A percentile compares a stretch with the other conserved stretches of the same genome.
Conservation (phyloP, 2,797 vertebrate species). For the Anomalospiza imberbis region DNA sequence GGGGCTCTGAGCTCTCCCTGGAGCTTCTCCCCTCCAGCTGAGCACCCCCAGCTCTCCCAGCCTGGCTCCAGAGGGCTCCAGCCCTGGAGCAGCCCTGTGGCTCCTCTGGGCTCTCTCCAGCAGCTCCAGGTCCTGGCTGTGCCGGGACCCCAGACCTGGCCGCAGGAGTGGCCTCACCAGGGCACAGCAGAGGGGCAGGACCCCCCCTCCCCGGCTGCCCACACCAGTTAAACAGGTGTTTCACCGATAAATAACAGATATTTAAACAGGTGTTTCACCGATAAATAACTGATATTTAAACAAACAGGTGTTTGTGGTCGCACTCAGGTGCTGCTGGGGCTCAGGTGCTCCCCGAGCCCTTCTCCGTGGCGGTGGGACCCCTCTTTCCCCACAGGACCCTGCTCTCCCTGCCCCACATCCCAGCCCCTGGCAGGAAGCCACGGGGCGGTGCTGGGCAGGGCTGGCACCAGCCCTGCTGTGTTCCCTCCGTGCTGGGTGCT, state of each 20-base stretch:
- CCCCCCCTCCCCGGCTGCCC: neutral
- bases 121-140: neutral
- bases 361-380: neutral
- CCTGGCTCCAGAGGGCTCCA: no score
- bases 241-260: no score
- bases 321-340: neutral
- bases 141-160: neutral
- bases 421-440: neutral
- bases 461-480: no score
- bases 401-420: neutral
- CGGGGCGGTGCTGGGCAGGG: no score
- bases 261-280: no score
- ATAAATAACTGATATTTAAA: no score
- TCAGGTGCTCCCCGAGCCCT: neutral
- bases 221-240: rapidly evolving
- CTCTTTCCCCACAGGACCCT: neutral
- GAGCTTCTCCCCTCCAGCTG: neutral
- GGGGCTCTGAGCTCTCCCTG: neutral
- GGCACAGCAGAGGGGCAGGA: no score
- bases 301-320: no score
- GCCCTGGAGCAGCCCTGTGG: neutral
- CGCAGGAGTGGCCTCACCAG: neutral
- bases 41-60: neutral
- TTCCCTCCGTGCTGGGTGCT: no score
- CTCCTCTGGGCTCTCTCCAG: neutral